Percentiles rank a stretch among this genome's conserved stretches.
Evolutionary conservation across 2,113 vertebrate species (phyloP).

Genomic region (Onychorhynchus coronatus): DNA sequence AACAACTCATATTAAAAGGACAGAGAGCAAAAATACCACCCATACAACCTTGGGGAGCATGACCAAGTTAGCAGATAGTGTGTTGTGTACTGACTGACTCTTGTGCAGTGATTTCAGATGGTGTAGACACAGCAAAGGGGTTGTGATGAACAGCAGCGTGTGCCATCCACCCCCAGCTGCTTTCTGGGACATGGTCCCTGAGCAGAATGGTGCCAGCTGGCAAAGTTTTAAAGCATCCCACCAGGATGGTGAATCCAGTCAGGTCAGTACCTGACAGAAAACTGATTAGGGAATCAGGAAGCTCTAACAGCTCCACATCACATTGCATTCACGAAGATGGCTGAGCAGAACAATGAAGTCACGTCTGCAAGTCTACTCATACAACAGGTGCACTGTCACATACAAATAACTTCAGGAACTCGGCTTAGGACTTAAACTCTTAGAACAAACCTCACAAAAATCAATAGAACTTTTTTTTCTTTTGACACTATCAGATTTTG

Average conservation of each 20-base stretch:
- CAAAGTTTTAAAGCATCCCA: not conserved
- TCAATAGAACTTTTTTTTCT: not conserved
- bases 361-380: not conserved
- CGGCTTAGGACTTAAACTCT: not conserved
- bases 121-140: accelerated
- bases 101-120: not conserved
- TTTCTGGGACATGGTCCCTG: not conserved
- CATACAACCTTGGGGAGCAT: not conserved
- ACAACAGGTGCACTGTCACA: not conserved
- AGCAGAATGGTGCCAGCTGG: not conserved
- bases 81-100: too few relatives aligned
- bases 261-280: not conserved
- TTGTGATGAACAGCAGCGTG: accelerated
- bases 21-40: not conserved
- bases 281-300: not conserved
- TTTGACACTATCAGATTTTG: not conserved
- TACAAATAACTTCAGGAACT: not conserved
- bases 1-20: not conserved
- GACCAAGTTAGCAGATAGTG: not conserved
- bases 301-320: not conserved
- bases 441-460: not conserved
- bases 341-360: not conserved
- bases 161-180: not conserved
- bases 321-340: not conserved
- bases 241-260: not conserved